Evolutionary conservation across 2,113 vertebrate species (phyloP), one percentile per base, ranked within the genome.

Genomic region (Eulacestoma nigropectus): DNA sequence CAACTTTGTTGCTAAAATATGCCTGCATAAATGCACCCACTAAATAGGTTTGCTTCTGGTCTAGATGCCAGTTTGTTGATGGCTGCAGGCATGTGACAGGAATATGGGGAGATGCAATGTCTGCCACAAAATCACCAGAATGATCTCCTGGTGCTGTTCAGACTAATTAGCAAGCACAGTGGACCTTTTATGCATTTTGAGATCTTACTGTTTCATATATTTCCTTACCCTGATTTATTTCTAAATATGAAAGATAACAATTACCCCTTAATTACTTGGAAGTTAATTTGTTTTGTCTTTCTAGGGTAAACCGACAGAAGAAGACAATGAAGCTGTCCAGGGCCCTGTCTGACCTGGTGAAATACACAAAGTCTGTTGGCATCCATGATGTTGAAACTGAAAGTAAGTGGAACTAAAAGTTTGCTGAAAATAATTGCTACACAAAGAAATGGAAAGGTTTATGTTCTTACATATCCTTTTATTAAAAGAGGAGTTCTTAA

Each of bases 271-370:
- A 42, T 87, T 29, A 7, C 47, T 41, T 10, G 42, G 22, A 74
- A 72, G 41, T 52, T 10, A 14, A 29, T 73, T 73, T 26, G 32
- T 41, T 93, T 86, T 84, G 4, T 69, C 41, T 50, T 65, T 20
- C 21, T 70, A 98, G 98, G 95, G 91, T 93, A 2, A 93, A 85
- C 52, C 68, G 97, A 55, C 98, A 99, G 97, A 99, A 99, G 98
- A 99, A 99, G 96, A 99, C 99, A 20, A 98, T 99, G 99, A 99
- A 99, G 95, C 96, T 99, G 56, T 99, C 99, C 17, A 98, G 99
- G 63, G 99, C 99, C 8, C 98, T 99, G 55, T 99, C 99, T 10
- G 99, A 99, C 96, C 98, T 99, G 95, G 99, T 99, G 90, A 99
- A 99, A 85, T 99, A 99, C 97, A 99, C 99, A 0, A 98, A 98